Conservation (phyloP, 1,140 invertebrate species). For the Andricus grossulariae region DNA sequence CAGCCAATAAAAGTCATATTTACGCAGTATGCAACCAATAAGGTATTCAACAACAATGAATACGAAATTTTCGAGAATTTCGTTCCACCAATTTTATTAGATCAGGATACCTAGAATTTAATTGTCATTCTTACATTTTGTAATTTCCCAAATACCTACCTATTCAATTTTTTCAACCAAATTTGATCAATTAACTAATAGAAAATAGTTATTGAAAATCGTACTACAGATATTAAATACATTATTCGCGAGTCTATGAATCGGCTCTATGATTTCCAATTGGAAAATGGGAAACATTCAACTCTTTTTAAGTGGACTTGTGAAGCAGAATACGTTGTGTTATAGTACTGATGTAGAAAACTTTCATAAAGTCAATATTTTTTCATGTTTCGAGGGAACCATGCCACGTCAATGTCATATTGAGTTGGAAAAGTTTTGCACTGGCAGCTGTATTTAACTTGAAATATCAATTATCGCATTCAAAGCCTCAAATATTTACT, state of each 20-base stretch:
- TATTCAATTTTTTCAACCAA: too few species aligned
- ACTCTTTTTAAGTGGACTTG: background rate
- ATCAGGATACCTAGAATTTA: too few species aligned
- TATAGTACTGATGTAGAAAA: background rate
- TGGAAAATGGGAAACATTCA: background rate
- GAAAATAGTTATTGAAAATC: too few species aligned
- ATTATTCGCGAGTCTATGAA: background rate
- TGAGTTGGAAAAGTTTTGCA: constrained; percentile 2
- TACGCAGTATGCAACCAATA: too few species aligned
- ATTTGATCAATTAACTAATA: too few species aligned
- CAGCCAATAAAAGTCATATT: too few species aligned
- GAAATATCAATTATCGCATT: constrained; percentile 13
- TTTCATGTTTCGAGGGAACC: background rate
- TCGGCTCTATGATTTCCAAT: background rate
- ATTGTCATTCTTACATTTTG: too few species aligned
- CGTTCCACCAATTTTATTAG: too few species aligned
- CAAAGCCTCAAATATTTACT: constrained; percentile 9
- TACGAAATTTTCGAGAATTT: too few species aligned
- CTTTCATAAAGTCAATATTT: background rate
- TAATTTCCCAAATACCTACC: too few species aligned
- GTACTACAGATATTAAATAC: too few species aligned
- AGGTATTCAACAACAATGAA: too few species aligned
- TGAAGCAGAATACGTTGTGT: background rate
- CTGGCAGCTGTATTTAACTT: constrained; percentile 26
- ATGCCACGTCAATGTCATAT: constrained; percentile 11